Percentiles rank a stretch among this genome's conserved stretches.
Evolutionary conservation across 2,113 vertebrate genomes (phyloP).

Genomic region (Polyodon spathula): DNA sequence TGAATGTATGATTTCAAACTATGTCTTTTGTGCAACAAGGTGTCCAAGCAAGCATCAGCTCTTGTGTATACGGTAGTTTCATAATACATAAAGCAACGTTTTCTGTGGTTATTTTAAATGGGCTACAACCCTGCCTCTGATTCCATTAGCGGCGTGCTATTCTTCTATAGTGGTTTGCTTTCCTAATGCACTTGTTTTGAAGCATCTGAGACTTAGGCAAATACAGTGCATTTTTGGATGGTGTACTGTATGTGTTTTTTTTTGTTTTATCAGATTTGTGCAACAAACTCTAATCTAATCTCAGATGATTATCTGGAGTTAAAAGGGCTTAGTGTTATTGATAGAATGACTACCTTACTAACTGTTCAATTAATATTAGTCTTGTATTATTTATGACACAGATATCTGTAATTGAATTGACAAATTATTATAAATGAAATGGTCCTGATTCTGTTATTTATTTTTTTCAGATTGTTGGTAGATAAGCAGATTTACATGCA

Average conservation of each 20-base stretch:
- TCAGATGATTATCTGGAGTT: background rate
- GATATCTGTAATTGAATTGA: no score
- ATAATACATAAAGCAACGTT: constrained; percentile 34
- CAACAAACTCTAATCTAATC: background rate
- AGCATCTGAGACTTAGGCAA: constrained; percentile 33
- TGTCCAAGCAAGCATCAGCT: constrained; percentile 21
- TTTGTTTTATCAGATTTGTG: constrained; percentile 6
- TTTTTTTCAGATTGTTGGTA: no score
- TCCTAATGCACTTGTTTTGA: constrained; percentile 87
- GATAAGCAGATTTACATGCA: background rate
- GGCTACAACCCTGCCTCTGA: constrained; percentile 89
- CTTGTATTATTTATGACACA: no score
- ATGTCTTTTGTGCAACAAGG: constrained; percentile 54
- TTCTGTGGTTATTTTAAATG: constrained; percentile 85
- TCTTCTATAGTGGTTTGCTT: constrained; percentile 88
- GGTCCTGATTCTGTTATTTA: no score
- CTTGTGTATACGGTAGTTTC: constrained; percentile 13
- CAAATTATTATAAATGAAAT: no score
- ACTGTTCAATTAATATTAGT: no score
- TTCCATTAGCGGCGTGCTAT: constrained; percentile 91
- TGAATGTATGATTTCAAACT: no score
- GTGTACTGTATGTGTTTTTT: background rate
- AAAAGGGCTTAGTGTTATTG: no score
- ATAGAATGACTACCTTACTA: no score
- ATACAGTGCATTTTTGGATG: constrained; percentile 37